A percentile compares a stretch with the other conserved stretches of the same genome.
phyloP scores from a whole-genome alignment of 92 coral and sea anemone species.

The Palythoa grandiflora region DNA sequence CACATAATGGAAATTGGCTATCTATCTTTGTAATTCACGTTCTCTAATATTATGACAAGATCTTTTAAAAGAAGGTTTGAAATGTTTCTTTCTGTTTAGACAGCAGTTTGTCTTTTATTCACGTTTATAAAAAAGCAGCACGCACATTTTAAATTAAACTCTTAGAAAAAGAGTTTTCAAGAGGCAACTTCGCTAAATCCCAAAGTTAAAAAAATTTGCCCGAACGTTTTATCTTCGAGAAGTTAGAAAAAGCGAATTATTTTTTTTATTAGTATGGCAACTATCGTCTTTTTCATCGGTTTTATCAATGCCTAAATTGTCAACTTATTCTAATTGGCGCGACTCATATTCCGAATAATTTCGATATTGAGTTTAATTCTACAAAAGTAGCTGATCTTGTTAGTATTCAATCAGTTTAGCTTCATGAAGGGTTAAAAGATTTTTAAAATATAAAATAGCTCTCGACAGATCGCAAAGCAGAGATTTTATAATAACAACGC shows the following conservation, averaged over 20 bases:
- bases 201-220: constrained; percentile 20
- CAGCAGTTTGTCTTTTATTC: constrained; percentile 27
- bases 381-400: constrained; percentile 1
- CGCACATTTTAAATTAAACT: not conserved
- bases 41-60: constrained; percentile 29
- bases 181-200: constrained; percentile 19
- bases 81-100: constrained; percentile 32
- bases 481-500: not conserved
- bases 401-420: constrained; percentile 1
- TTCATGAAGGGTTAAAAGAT: constrained; percentile 1
- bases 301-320: constrained; percentile 29
- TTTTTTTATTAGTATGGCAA: constrained; percentile 39
- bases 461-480: constrained; percentile 20
- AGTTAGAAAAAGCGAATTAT: constrained; percentile 1
- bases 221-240: not conserved
- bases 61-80: constrained; percentile 17
- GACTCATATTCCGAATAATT: constrained; percentile 31
- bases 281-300: constrained; percentile 27
- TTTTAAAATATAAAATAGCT: constrained; percentile 12
- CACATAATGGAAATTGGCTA: constrained; percentile 29
- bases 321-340: constrained; percentile 12
- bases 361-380: not conserved
- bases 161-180: not conserved
- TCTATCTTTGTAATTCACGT: constrained; percentile 6
- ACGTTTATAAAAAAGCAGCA: not conserved